A percentile compares a stretch with the other conserved stretches of the same genome.
Evolutionary conservation across 35 echinoderm and acorn worm species (phyloP).

Genomic region (Heliocidaris erythrogramma): DNA sequence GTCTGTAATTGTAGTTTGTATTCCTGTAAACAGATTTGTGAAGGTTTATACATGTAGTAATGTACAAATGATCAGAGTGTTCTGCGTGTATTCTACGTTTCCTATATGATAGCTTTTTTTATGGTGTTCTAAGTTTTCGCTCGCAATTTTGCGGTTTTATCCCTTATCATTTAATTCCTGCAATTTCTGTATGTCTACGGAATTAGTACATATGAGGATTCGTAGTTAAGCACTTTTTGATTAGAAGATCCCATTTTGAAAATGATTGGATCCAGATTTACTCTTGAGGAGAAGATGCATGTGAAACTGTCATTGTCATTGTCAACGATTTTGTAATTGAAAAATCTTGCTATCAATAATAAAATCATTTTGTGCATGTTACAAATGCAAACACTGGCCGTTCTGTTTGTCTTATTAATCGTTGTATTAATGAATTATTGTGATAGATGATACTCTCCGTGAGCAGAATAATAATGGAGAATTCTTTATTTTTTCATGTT

Average conservation of each 20-base stretch:
- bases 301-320: not conserved
- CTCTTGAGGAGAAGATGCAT: conserved; percentile 20
- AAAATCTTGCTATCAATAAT: conserved; percentile 8
- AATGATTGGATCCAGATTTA: not conserved
- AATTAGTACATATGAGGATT: not conserved
- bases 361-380: conserved; percentile 40
- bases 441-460: too few relatives aligned
- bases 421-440: too few relatives aligned
- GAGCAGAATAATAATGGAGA: too few relatives aligned
- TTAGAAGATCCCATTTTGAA: conserved; percentile 12
- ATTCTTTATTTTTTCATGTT: too few relatives aligned
- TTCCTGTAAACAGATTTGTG: not conserved
- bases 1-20: conserved; percentile 18
- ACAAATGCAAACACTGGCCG: not conserved
- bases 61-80: not conserved
- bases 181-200: not conserved
- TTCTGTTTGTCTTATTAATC: too few relatives aligned
- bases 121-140: not conserved
- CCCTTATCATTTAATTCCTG: not conserved
- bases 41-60: not conserved
- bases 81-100: not conserved
- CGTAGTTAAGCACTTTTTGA: not conserved
- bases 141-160: not conserved
- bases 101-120: not conserved
- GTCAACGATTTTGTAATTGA: conserved; percentile 12